Conservation (phyloP, 2,113 vertebrate genomes). For the Oncorhynchus mykiss region DNA sequence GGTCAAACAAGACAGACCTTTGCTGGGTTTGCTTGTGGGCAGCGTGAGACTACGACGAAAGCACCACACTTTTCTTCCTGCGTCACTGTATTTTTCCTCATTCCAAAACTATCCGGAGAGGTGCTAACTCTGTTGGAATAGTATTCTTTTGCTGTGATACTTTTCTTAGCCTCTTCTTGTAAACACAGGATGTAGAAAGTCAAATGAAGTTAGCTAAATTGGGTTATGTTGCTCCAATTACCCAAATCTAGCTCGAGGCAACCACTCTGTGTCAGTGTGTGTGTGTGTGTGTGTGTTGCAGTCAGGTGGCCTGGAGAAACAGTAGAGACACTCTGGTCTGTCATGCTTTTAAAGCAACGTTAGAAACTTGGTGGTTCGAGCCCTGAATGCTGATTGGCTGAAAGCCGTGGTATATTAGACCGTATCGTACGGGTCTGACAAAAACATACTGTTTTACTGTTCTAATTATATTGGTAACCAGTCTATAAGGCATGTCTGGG, state of each 20-base stretch:
- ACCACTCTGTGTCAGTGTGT: conserved; percentile 11
- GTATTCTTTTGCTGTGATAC: background rate
- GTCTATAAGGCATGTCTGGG: too few relatives aligned
- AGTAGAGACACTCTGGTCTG: background rate
- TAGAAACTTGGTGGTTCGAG: too few relatives aligned
- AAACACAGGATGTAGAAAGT: conserved; percentile 68
- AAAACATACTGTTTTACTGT: too few relatives aligned
- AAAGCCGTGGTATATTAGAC: too few relatives aligned
- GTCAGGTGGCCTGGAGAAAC: background rate
- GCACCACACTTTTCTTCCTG: conserved; percentile 47
- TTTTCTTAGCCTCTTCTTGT: conserved; percentile 30
- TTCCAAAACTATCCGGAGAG: conserved; percentile 16
- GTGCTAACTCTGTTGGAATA: background rate
- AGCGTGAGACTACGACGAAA: conserved; percentile 37
- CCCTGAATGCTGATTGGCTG: too few relatives aligned
- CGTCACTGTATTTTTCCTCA: conserved; percentile 34
- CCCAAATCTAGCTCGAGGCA: conserved; percentile 44
- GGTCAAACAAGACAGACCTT: conserved; percentile 61
- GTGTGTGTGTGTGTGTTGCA: too few relatives aligned
- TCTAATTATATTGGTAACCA: too few relatives aligned
- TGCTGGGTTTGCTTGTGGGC: conserved; percentile 51
- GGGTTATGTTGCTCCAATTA: conserved; percentile 61
- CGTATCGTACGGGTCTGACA: too few relatives aligned
- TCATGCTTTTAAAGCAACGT: background rate
- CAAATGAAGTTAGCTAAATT: conserved; percentile 71